Evolutionary conservation across 2,113 vertebrate genomes (phyloP).

Genomic region (Rhea pennata): DNA sequence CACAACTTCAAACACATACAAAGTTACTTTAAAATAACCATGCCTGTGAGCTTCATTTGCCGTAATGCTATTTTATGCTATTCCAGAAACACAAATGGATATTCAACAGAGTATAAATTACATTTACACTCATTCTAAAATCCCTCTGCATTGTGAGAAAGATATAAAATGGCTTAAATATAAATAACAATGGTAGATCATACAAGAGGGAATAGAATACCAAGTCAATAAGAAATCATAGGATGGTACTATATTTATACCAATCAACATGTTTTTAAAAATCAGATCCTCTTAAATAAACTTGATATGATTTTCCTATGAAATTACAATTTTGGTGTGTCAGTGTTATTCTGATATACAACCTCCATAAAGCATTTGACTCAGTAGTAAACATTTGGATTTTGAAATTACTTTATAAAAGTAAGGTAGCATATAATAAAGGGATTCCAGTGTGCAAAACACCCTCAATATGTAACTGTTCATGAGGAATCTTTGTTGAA

Average conservation of each 20-base stretch:
- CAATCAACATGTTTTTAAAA: neutral
- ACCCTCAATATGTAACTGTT: neutral
- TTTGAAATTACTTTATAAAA: neutral
- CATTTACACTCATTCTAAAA: neutral
- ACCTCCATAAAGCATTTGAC: neutral
- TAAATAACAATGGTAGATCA: neutral
- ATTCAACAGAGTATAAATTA: neutral
- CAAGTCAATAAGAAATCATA: neutral
- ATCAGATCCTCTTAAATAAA: neutral
- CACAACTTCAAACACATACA: neutral
- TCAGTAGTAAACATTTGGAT: neutral
- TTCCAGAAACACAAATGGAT: neutral
- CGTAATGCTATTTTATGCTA: neutral
- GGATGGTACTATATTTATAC: neutral
- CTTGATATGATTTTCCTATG: neutral
- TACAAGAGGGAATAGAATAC: neutral
- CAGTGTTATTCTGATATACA: neutral
- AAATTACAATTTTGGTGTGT: neutral
- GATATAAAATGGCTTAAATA: neutral
- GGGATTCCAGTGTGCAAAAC: neutral
- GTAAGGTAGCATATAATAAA: neutral
- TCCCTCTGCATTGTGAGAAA: neutral
- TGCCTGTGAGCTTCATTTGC: neutral
- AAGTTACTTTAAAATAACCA: neutral
- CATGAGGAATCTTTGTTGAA: neutral